Evolutionary conservation across 2,888 invertebrate genomes (phyloP).

Genomic region (Coelinius sp.): DNA sequence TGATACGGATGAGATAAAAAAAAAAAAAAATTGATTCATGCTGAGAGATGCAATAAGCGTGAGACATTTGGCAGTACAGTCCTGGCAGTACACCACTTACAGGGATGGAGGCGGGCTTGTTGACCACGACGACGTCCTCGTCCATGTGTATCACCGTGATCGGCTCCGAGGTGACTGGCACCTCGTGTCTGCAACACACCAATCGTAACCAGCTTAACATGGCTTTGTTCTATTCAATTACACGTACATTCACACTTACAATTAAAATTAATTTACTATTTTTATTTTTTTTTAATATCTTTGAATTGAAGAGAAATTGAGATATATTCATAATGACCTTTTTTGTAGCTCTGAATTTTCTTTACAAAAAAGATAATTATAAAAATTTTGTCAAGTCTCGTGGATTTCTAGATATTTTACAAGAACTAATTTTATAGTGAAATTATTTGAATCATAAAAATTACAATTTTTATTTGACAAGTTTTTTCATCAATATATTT

Average conservation of each 20-base stretch:
- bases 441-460: too few relatives aligned
- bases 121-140: constrained; percentile 99
- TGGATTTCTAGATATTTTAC: too few relatives aligned
- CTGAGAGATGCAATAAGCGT: constrained; percentile 40
- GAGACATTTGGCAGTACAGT: constrained; percentile 68
- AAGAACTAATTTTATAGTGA: too few relatives aligned
- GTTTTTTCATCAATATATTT: too few relatives aligned
- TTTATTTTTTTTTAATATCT: neutral
- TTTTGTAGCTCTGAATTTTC: neutral
- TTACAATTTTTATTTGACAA: too few relatives aligned
- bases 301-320: neutral
- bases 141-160: constrained; percentile 98
- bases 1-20: constrained; percentile 2
- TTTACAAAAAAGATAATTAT: neutral
- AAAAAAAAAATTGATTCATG: constrained; percentile 14
- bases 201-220: constrained; percentile 71
- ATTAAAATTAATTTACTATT: constrained; percentile 7
- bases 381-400: too few relatives aligned
- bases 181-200: constrained; percentile 93
- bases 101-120: constrained; percentile 99
- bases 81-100: constrained; percentile 89
- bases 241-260: constrained; percentile 35
- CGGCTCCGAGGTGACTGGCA: constrained; percentile 96
- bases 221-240: constrained; percentile 60
- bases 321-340: neutral